Evolutionary conservation across 23 tunicate species (phyloP).

Genomic region (Halocynthia aurantium): DNA sequence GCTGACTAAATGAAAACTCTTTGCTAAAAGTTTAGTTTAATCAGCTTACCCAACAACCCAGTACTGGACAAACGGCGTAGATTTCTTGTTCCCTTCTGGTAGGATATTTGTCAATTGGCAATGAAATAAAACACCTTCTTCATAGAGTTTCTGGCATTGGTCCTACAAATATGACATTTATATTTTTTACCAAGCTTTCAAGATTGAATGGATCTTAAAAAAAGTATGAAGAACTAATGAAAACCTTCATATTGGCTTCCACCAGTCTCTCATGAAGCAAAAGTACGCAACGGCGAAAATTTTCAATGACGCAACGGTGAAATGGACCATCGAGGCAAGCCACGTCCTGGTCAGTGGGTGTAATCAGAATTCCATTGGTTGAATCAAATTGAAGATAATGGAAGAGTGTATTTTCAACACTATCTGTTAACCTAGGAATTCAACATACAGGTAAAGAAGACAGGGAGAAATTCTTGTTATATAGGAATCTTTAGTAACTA

Average conservation of each 20-base stretch:
- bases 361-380: conserved; percentile 18
- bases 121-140: conserved; percentile 59
- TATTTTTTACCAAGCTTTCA: too few relatives aligned
- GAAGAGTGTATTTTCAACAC: conserved; percentile 36
- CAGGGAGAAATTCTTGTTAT: too few relatives aligned
- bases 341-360: conserved; percentile 32
- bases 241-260: too few relatives aligned
- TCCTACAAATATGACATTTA: too few relatives aligned
- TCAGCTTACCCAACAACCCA: conserved; percentile 49
- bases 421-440: conserved; percentile 12
- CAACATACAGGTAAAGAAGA: too few relatives aligned
- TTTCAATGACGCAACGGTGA: conserved; percentile 22
- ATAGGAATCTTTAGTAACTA: too few relatives aligned
- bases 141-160: conserved; percentile 21
- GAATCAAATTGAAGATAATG: conserved; percentile 32
- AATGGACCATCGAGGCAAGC: neutral
- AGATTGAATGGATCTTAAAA: too few relatives aligned
- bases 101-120: conserved; percentile 2
- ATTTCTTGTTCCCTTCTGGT: conserved; percentile 2
- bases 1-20: neutral
- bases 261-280: conserved; percentile 37
- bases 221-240: too few relatives aligned
- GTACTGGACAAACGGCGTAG: conserved; percentile 32
- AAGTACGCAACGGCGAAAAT: conserved; percentile 28
- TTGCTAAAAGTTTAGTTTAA: too few relatives aligned